Conservation (phyloP, 2,797 vertebrate genomes). For the Erethizon dorsatum region DNA sequence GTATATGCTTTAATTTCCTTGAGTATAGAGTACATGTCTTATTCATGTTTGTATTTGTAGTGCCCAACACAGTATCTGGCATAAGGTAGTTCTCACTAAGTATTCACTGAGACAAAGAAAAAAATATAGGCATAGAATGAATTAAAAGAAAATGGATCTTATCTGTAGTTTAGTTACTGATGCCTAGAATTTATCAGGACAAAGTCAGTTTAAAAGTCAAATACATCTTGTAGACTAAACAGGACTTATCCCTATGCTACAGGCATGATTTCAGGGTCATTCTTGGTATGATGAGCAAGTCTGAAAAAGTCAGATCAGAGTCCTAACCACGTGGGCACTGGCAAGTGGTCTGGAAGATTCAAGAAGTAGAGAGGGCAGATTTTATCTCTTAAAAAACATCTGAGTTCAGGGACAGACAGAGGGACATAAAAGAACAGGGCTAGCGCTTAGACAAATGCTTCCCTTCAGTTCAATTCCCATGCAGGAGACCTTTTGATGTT, state of each 20-base stretch:
- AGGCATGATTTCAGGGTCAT: background rate
- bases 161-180: background rate
- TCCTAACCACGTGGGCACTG: background rate
- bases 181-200: background rate
- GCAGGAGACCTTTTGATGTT: slow-evolving; percentile 61
- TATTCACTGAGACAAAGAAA: background rate
- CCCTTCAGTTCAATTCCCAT: background rate
- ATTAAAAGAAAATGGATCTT: background rate
- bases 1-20: background rate
- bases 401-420: slow-evolving; percentile 24
- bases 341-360: background rate
- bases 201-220: slow-evolving; percentile 54
- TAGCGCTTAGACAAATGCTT: background rate
- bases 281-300: background rate
- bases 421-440: background rate
- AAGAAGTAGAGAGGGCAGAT: background rate
- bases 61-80: background rate
- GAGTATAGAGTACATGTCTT: background rate
- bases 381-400: slow-evolving; percentile 65
- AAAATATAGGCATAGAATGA: background rate
- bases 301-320: background rate
- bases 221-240: background rate
- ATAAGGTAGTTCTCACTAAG: background rate
- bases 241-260: background rate
- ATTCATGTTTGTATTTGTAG: background rate